phyloP scores from a whole-genome alignment of 2,113 vertebrate genomes.

The Deroptyus accipitrinus region DNA sequence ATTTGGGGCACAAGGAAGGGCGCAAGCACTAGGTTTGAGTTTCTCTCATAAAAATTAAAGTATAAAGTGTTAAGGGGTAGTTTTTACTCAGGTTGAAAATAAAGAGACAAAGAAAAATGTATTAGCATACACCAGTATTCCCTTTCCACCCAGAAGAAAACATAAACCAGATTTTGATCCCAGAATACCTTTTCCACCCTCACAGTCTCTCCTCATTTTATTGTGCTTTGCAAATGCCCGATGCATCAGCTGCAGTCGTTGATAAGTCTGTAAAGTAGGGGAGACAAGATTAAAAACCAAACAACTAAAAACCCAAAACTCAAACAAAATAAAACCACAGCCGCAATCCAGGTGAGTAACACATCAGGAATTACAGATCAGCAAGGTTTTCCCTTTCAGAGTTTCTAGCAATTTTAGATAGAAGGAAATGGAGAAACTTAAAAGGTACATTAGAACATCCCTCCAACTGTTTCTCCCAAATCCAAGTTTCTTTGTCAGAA shows the following conservation, averaged over 20 bases:
- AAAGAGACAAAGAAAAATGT: background rate
- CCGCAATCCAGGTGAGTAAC: background rate
- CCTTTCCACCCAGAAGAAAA: background rate
- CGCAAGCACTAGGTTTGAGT: background rate
- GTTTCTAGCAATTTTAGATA: background rate
- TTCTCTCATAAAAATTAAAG: background rate
- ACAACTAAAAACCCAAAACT: background rate
- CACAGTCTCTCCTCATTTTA: constrained; percentile 90
- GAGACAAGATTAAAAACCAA: background rate
- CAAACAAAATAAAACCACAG: background rate
- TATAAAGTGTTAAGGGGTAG: background rate
- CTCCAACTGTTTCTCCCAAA: background rate
- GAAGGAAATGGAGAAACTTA: background rate
- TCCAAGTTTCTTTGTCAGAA: background rate
- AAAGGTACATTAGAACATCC: background rate
- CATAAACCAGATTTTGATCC: background rate
- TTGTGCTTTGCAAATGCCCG: constrained; percentile 88
- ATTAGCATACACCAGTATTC: background rate
- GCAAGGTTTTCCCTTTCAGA: background rate
- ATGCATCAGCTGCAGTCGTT: constrained; percentile 79
- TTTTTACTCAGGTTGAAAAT: background rate
- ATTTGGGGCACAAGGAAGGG: background rate
- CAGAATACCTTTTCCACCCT: constrained; percentile 85
- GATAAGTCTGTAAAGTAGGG: constrained; percentile 68
- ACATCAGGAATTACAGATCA: background rate